phyloP scores from a whole-genome alignment of 2,888 invertebrate species.

The Lithophane leautieri region DNA sequence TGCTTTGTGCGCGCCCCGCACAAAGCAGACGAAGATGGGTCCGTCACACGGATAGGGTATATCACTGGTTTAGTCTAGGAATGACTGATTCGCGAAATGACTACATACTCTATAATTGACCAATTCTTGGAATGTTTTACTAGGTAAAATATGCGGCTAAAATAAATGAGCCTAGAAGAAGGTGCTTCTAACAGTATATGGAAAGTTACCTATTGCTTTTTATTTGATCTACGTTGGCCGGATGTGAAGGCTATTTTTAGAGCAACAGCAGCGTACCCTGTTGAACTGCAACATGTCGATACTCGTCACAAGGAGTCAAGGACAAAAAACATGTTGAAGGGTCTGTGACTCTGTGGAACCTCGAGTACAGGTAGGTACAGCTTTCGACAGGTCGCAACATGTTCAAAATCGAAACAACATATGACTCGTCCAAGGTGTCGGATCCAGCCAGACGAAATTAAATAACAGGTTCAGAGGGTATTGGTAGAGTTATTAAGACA shows the following conservation, averaged over 20 bases:
- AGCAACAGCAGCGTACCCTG: not conserved
- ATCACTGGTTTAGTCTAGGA: not conserved
- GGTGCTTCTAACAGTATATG: not conserved
- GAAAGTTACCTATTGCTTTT: not conserved
- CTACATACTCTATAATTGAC: too few relatives aligned
- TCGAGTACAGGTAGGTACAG: constrained; percentile 29
- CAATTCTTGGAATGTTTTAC: too few relatives aligned
- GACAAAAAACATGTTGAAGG: constrained; percentile 26
- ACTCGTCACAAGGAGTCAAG: constrained; percentile 26
- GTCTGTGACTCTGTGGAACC: constrained; percentile 15
- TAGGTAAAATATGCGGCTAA: too few relatives aligned
- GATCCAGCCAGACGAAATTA: constrained; percentile 25
- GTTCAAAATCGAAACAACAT: constrained; percentile 35
- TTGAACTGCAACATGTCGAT: constrained; percentile 27
- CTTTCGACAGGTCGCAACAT: constrained; percentile 50
- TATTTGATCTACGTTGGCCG: not conserved
- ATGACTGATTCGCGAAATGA: too few relatives aligned
- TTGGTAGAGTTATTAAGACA: constrained; percentile 26
- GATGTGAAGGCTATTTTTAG: constrained; percentile 22
- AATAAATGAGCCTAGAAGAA: not conserved
- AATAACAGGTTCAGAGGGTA: constrained; percentile 42
- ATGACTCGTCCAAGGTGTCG: constrained; percentile 9
- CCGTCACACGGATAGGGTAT: not conserved
- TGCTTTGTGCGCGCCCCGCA: not conserved
- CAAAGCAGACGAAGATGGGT: too few relatives aligned